A percentile compares a stretch with the other conserved stretches of the same genome.
phyloP scores from a whole-genome alignment of 2,113 vertebrate species.

The Grantiella picta region DNA sequence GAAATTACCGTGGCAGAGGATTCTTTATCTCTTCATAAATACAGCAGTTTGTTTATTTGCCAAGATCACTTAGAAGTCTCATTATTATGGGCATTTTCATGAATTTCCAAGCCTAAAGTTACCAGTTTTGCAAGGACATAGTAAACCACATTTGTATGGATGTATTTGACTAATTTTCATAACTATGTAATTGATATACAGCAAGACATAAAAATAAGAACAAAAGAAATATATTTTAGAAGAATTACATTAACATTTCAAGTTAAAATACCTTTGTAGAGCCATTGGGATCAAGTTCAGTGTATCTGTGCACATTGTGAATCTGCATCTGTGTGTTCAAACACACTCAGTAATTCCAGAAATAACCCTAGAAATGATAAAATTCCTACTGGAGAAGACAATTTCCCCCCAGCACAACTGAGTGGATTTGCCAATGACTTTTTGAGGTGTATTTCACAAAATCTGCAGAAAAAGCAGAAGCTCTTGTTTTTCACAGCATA shows the following conservation, averaged over 20 bases:
- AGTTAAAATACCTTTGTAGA: background rate
- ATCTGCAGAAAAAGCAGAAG: background rate
- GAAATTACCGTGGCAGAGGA: background rate
- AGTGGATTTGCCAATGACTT: background rate
- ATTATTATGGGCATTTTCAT: background rate
- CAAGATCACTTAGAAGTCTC: background rate
- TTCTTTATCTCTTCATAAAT: background rate
- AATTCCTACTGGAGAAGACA: background rate
- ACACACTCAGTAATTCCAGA: background rate
- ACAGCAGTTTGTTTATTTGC: background rate
- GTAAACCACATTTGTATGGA: background rate
- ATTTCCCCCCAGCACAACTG: background rate
- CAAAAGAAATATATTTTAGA: background rate
- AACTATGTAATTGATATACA: background rate
- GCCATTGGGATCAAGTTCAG: background rate
- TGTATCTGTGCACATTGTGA: background rate
- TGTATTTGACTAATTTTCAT: background rate
- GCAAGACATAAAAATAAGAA: background rate
- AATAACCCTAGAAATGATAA: fast-evolving
- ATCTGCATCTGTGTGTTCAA: background rate
- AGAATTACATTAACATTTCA: background rate
- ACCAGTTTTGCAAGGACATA: background rate
- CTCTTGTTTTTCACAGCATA: background rate
- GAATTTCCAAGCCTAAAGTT: background rate
- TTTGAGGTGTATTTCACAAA: background rate